Conservation (phyloP, 1,140 invertebrate genomes). For the Procambarus clarkii region DNA sequence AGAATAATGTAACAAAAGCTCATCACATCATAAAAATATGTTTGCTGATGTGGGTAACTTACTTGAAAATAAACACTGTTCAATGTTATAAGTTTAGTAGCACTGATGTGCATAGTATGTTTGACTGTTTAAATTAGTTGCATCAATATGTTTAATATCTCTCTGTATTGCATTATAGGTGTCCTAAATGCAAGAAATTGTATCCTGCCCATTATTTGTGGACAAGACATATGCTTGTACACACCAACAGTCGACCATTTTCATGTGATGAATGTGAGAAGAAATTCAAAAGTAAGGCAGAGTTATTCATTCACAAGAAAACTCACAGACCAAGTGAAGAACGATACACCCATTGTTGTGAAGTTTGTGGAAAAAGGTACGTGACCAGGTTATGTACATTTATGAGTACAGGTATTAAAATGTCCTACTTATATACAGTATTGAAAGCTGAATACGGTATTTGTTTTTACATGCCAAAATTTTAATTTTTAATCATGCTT, state of each 20-base stretch:
- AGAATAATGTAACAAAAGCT: no score
- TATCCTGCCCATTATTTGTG: conserved; percentile 59
- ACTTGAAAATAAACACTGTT: no score
- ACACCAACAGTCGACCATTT: conserved; percentile 55
- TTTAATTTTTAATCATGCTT: no score
- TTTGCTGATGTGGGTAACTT: no score
- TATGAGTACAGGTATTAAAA: no score
- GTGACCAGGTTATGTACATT: not conserved
- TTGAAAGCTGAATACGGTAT: no score
- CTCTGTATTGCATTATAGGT: conserved; percentile 15
- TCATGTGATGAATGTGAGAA: conserved; percentile 58
- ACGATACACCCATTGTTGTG: conserved; percentile 62
- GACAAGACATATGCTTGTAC: conserved; percentile 61
- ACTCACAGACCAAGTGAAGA: conserved; percentile 56
- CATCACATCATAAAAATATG: no score
- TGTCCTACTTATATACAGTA: no score
- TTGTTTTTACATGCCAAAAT: no score
- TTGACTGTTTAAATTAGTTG: no score
- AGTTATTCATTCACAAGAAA: conserved; percentile 48
- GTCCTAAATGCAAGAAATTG: conserved; percentile 52
- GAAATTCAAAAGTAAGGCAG: conserved; percentile 57
- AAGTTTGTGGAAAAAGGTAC: conserved; percentile 61
- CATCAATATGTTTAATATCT: not conserved
- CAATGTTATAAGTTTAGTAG: no score
- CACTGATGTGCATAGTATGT: no score